Evolutionary conservation across 2,113 vertebrate species (phyloP), one percentile per base, ranked within the genome.

Genomic region (Aspidoscelis tigris): DNA sequence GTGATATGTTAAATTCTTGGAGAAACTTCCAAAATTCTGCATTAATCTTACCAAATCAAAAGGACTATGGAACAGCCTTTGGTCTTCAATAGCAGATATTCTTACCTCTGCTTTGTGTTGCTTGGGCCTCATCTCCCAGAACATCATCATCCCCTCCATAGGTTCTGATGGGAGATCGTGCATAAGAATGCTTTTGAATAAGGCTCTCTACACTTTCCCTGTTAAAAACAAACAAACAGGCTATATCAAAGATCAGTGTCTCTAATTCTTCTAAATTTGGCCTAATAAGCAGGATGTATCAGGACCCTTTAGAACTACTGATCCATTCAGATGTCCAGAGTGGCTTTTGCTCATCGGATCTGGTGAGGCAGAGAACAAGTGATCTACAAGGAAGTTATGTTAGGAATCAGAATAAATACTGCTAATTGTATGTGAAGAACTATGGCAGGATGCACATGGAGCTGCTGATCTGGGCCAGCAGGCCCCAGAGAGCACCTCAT

Each of bases 181-280:
- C 99, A 76, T 99, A 99, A 53, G 99, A 99, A 96, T 99, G 99
- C 96, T 99, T 99, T 90, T 99, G 99, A 94, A 99, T 99, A 89
- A 99, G 96, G 92, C 97, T 99, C 94, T 99, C 99, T 93, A 99
- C 98, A 72, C 98, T 99, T 96, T 99, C 98, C 95, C 99, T 99
- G 94, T 90, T 50, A 83, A 83, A 89, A 22, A 7, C 82, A 91
- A 61, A 61, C 18, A 61, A 61, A 82, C 14, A 86, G 2, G 1
- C 39, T 20, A 0, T 33, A 41, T 88, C 75, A 91, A 1, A 21
- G 72, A 22, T 44, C 68, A 47, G 41, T 8, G 26, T 33, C 8
- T 3, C 47, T 58, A 84, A 61, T 21, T 26, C 65, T 69, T 5
- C 24, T 50, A 3, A 79, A 44, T 21, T 3, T 53, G 70, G 41